Evolutionary conservation across 2,797 vertebrate species (phyloP).

Genomic region (Poeciliopsis gracilis): DNA sequence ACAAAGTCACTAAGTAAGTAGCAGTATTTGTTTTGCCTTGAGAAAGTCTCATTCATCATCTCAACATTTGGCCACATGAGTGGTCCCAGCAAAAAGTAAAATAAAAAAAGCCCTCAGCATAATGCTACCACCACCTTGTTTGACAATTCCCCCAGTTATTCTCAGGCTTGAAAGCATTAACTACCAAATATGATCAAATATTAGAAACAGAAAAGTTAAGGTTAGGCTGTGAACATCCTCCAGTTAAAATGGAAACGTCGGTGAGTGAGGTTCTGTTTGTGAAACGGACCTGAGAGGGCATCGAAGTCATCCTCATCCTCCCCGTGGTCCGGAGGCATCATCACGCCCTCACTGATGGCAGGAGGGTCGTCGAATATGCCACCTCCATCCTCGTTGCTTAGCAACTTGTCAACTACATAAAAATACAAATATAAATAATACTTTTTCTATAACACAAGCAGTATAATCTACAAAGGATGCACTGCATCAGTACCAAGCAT

Average conservation of each 20-base stretch:
- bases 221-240: neutral
- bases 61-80: too few relatives aligned
- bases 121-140: neutral
- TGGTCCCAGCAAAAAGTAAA: neutral
- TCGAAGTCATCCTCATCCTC: conserved; percentile 95
- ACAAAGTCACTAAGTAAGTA: too few relatives aligned
- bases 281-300: conserved; percentile 89
- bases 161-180: neutral
- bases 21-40: too few relatives aligned
- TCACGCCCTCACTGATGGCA: conserved; percentile 88
- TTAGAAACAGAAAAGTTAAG: neutral
- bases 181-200: neutral
- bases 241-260: neutral
- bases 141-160: neutral
- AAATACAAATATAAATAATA: conserved; percentile 1
- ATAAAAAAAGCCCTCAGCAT: neutral
- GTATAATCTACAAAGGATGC: neutral
- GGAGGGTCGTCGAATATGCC: conserved; percentile 98
- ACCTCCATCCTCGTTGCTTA: conserved; percentile 94
- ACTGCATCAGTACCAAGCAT: conserved; percentile 86
- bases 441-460: neutral
- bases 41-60: too few relatives aligned
- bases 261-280: neutral
- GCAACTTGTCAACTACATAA: conserved; percentile 89
- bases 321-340: conserved; percentile 91